Percentiles rank a stretch among this genome's conserved stretches.
These are phyloP conservation scores for Alca torda DNA, from an alignment of 2,797 vertebrate species.

Conservation along the genomic window DNA sequence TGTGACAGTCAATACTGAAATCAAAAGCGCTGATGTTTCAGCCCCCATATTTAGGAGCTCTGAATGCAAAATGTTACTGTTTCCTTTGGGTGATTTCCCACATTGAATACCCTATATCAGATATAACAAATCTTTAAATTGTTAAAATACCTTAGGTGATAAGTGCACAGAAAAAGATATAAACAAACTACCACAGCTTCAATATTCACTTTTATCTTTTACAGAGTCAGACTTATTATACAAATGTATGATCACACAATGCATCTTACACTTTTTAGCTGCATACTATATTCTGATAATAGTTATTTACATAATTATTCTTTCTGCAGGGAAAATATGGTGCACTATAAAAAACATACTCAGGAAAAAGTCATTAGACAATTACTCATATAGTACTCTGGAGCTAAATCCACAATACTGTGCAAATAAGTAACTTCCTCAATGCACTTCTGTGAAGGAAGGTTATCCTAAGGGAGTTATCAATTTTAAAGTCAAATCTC, in stretches of 20 bases:
- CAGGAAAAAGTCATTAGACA: conserved; percentile 40
- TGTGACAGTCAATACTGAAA: neutral
- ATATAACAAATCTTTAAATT: conserved; percentile 32
- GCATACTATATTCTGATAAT: conserved; percentile 5
- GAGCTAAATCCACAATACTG: conserved; percentile 34
- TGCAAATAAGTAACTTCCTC: conserved; percentile 12
- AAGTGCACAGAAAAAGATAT: neutral
- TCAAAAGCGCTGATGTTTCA: conserved; percentile 1
- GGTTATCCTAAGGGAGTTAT: neutral
- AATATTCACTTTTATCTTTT: conserved; percentile 47
- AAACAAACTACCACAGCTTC: conserved; percentile 19
- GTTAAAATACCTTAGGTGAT: conserved; percentile 17
- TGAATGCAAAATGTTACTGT: neutral
- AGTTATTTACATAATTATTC: conserved; percentile 69
- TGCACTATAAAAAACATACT: neutral
- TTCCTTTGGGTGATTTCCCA: conserved; percentile 22
- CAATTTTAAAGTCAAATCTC: neutral
- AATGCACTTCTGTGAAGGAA: neutral
- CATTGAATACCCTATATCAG: neutral
- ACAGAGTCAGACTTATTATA: conserved; percentile 28
- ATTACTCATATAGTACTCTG: conserved; percentile 34
- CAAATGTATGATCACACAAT: conserved; percentile 22
- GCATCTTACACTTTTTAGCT: conserved; percentile 11
- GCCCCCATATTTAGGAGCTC: neutral
- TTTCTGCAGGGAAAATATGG: conserved; percentile 48